phyloP scores from a whole-genome alignment of 2,888 invertebrate species.

The Callosobruchus maculatus region DNA sequence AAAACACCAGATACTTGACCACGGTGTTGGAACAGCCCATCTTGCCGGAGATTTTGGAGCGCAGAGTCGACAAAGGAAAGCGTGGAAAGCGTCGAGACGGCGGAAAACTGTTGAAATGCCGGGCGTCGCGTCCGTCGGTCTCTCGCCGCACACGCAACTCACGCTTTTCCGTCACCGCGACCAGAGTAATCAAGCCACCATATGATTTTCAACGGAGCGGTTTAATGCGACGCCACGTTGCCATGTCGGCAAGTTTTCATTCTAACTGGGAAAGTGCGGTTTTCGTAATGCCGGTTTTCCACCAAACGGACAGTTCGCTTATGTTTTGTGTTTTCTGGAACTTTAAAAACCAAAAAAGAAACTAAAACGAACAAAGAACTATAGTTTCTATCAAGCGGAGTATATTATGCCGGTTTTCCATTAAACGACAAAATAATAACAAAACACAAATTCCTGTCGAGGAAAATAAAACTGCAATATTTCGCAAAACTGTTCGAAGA shows the following conservation, averaged over 20 bases:
- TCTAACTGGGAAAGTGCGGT: neutral
- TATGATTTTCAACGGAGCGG: neutral
- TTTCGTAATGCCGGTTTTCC: no score
- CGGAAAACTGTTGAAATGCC: neutral
- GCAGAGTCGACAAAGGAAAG: neutral
- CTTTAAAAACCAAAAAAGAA: no score
- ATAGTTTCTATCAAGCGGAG: no score
- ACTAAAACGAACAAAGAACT: no score
- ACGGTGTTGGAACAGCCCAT: slow-evolving; percentile 42
- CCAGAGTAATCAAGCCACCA: slow-evolving; percentile 7
- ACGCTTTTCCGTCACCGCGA: slow-evolving; percentile 1
- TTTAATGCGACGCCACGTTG: neutral
- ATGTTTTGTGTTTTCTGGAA: no score
- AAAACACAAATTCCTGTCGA: no score
- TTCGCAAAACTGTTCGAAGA: no score
- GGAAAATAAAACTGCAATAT: no score
- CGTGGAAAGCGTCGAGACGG: slow-evolving; percentile 5
- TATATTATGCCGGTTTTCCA: no score
- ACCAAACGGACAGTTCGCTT: no score
- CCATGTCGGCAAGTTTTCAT: neutral
- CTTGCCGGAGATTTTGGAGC: neutral
- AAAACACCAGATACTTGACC: slow-evolving; percentile 41
- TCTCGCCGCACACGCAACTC: slow-evolving; percentile 4
- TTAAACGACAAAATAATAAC: no score
- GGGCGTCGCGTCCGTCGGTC: neutral